Evolutionary conservation across 2,113 vertebrate species (phyloP).

Genomic region (Catagonus wagneri): DNA sequence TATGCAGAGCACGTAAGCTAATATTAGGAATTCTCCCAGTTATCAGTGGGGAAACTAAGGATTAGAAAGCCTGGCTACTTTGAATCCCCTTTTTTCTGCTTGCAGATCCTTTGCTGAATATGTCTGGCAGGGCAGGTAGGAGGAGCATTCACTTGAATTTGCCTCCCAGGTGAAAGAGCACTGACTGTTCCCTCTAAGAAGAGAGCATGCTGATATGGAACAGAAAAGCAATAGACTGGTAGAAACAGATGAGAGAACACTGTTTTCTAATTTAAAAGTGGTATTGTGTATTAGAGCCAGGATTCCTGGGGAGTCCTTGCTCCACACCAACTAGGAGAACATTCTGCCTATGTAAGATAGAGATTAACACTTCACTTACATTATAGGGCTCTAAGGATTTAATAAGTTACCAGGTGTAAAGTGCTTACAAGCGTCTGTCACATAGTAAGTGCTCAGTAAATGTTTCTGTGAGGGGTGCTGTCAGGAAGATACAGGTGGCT

Average conservation of each 20-base stretch:
- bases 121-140: not conserved
- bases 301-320: not conserved
- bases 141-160: not conserved
- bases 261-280: slow-evolving; percentile 8
- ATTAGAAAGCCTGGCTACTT: not conserved
- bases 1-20: not conserved
- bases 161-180: not conserved
- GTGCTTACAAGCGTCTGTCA: not conserved
- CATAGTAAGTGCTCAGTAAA: not conserved
- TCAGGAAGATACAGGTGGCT: slow-evolving; percentile 37
- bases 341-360: not conserved
- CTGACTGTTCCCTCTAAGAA: not conserved
- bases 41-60: not conserved
- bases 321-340: not conserved
- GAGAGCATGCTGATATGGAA: not conserved
- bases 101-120: not conserved
- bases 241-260: not conserved
- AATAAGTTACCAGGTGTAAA: not conserved
- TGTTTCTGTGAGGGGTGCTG: slow-evolving; percentile 30
- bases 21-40: not conserved
- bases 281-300: not conserved
- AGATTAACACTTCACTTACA: not conserved
- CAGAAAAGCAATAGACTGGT: not conserved
- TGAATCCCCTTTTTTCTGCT: not conserved
- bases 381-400: not conserved